Base-by-base conservation (phyloP, 1,140 invertebrate species). In the Linepithema humile region DNA sequence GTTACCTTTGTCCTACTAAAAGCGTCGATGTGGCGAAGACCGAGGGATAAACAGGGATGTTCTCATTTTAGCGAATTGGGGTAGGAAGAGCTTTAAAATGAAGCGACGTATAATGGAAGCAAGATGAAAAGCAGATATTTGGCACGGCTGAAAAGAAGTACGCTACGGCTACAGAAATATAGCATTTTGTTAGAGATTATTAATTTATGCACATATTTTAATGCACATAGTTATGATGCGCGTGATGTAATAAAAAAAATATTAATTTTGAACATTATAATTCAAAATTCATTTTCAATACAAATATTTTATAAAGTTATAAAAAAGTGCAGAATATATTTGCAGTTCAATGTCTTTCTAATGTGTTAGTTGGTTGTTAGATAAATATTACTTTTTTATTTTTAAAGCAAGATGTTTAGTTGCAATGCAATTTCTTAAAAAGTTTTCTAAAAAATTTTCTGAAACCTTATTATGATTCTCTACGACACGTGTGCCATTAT, bases 31-130 rank as follows among this genome's bases (percentile, higher is more conserved):
- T 55, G 29, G 70, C 65, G 40, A 72, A 70, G 59, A 70, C 59
- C 15, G 20, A 23, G 23, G 59, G 83, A 20, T 75, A 20, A 69
- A 20, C 20, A 32, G 5, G 82, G 40, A 29, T 40, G 26, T 20
- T 55, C 40, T 70, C 38, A 59, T 67, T 43, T 35, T 38, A 26
- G 48, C 26, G 85, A 80, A 87, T 87, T 84, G 85, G 40, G 43
- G 62, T 83, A 86, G 80, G 77, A 87, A 32, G 55, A 45, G 84
- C 10, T 38, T 53, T 43, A 83, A 69, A 72, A 59, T 26, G 57
- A 82, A 75, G 23, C n/a, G 26, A n/a, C 17, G 55, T 35, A 55
- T 50, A n/a, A 32, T 6, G 57, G 38, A 60, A 53, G 35, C 23
- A 45, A 69, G 35, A 57, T 69, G 20, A 78, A 53, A 53, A 55